phyloP scores from a whole-genome alignment of 2,888 invertebrate species.

The Microctonus hyperodae region DNA sequence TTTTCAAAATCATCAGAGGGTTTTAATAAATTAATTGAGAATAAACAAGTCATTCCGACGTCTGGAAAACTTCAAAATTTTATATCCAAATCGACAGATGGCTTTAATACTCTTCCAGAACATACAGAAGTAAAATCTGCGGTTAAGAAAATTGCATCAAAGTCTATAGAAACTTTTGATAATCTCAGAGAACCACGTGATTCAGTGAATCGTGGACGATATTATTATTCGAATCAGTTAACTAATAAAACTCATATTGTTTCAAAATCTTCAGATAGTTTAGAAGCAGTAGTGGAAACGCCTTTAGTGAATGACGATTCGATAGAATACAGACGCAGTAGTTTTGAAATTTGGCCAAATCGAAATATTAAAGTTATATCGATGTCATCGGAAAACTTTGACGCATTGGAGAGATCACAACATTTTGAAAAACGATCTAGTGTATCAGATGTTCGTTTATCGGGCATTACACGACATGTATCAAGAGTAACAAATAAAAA shows the following conservation, averaged over 20 bases:
- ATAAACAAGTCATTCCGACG: constrained; percentile 33
- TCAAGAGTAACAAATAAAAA: constrained; percentile 39
- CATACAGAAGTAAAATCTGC: background rate
- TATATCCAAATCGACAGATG: constrained; percentile 55
- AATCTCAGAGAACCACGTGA: constrained; percentile 32
- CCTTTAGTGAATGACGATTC: constrained; percentile 45
- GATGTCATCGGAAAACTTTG: constrained; percentile 59
- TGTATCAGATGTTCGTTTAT: constrained; percentile 54
- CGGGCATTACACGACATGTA: constrained; percentile 41
- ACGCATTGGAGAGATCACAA: constrained; percentile 40
- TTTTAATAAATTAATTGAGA: constrained; percentile 33
- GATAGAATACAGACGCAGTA: constrained; percentile 46
- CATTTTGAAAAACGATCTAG: constrained; percentile 54
- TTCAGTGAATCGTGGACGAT: constrained; percentile 32
- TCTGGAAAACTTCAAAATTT: constrained; percentile 33
- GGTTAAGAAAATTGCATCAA: constrained; percentile 41
- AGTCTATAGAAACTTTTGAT: constrained; percentile 46
- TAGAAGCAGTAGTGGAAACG: constrained; percentile 52
- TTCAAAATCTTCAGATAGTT: constrained; percentile 55
- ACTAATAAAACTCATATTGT: constrained; percentile 50
- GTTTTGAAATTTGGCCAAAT: constrained; percentile 49
- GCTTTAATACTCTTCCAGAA: constrained; percentile 48
- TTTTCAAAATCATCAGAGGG: constrained; percentile 55
- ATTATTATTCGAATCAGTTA: constrained; percentile 30
- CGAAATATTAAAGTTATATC: constrained; percentile 50